These are phyloP conservation scores for Prolemur simus DNA, from an alignment of 2,113 vertebrate genomes.

Conservation along the genomic window DNA sequence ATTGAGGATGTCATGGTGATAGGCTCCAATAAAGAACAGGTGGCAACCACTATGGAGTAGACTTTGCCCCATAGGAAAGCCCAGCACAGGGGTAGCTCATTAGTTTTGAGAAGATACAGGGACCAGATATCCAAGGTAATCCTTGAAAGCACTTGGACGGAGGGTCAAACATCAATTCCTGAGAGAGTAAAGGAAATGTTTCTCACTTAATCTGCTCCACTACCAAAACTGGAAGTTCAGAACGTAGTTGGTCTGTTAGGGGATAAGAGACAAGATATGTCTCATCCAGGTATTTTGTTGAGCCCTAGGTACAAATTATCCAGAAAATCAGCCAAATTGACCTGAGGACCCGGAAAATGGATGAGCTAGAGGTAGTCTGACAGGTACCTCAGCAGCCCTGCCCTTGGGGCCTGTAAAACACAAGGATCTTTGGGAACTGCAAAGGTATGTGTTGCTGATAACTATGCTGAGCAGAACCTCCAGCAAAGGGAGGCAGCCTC, in stretches of 20 bases:
- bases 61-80: background rate
- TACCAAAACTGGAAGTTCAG: background rate
- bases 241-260: background rate
- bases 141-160: background rate
- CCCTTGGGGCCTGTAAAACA: rapidly evolving
- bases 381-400: background rate
- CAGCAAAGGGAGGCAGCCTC: background rate
- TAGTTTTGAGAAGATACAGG: background rate
- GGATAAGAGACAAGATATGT: background rate
- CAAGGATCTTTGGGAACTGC: background rate
- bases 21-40: background rate
- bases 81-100: background rate
- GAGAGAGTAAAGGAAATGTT: background rate
- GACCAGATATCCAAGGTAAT: background rate
- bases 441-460: background rate
- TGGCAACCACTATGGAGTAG: background rate
- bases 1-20: rapidly evolving
- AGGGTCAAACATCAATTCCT: background rate
- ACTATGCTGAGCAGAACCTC: too few relatives aligned
- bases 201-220: background rate
- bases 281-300: background rate
- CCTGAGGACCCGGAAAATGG: background rate
- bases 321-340: background rate
- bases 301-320: background rate
- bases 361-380: background rate